A percentile compares a stretch with the other conserved stretches of the same genome.
Evolutionary conservation across 2,888 invertebrate genomes (phyloP).

Genomic region (Nasonia oneida): DNA sequence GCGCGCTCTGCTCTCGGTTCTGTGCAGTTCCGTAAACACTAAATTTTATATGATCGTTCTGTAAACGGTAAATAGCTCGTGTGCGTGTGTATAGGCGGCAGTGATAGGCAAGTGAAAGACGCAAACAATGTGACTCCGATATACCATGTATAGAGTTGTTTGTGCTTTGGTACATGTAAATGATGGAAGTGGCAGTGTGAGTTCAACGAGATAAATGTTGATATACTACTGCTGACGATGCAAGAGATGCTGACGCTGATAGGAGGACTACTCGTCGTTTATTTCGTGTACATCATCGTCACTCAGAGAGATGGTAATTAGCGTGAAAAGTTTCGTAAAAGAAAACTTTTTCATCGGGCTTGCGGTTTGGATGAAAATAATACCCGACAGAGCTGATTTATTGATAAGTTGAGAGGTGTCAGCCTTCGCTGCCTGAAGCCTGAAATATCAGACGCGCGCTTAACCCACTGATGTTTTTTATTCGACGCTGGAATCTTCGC

Average conservation of each 20-base stretch:
- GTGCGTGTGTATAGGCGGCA: too few relatives aligned
- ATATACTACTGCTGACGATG: background rate
- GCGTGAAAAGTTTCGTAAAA: background rate
- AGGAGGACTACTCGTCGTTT: constrained; percentile 74
- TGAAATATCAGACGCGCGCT: background rate
- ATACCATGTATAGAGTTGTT: too few relatives aligned
- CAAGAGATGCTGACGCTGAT: constrained; percentile 75
- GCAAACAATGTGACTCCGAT: background rate
- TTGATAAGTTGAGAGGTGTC: background rate
- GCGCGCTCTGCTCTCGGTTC: background rate
- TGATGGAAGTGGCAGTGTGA: background rate
- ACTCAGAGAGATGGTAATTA: constrained; percentile 73
- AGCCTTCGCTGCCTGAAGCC: constrained; percentile 10
- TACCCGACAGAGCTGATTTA: background rate
- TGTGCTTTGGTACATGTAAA: background rate
- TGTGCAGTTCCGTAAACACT: background rate
- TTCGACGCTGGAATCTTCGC: background rate
- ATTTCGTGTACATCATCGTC: constrained; percentile 73
- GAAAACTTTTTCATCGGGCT: too few relatives aligned
- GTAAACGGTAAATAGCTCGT: background rate
- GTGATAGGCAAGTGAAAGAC: background rate
- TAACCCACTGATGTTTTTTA: background rate
- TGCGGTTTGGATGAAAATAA: background rate
- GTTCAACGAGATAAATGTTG: background rate
- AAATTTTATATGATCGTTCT: background rate